Base-by-base conservation (phyloP, 2,797 vertebrate species). In the Gadopsis marmoratus region DNA sequence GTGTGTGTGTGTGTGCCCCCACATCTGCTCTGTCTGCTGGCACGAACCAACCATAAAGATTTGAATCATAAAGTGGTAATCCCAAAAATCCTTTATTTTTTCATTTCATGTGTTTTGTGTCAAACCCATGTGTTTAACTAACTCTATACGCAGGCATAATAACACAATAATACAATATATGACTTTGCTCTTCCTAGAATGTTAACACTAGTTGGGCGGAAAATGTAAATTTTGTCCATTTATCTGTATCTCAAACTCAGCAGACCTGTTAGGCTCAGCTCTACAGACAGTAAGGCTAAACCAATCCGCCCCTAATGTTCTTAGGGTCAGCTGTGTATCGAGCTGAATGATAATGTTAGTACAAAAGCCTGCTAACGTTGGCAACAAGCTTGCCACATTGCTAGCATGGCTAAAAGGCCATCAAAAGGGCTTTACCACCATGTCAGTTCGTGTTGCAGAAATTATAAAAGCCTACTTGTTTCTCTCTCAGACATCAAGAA, bases 11-110 rank as follows among this genome's bases (percentile, higher is more conserved):
- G 12, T 77, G 14, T 47, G 35, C n/a, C 11, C 58, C 72, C 64
- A 75, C 88, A 87, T 86, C 77, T 88, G 84, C 55, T 77, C n/a
- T 13, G 72, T 78, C 63, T 45, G 76, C 73, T 80, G 62, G 72
- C 84, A 83, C 6, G 21, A 78, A 74, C 7, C 37, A 1, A n/a
- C 78, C 11, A 13, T 58, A 77, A 66, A 71, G 71, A 61, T 35
- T 16, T 60, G 0, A 82, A 81, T 82, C 51, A 72, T 76, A 16
- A 76, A 71, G 41, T 47, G 55, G 37, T 84, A 78, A 86, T 83
- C 76, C 65, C 29, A 21, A 51, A 17, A 79, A 68, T 66, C 48
- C 5, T 37, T 45, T 29, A 11, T 60, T 6, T 48, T 54, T 43
- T 54, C 0, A 2, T 61, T 65, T 47, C 45, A 59, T 65, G 53